phyloP scores from a whole-genome alignment of 2,113 vertebrate genomes.

The Limnothrissa miodon region DNA sequence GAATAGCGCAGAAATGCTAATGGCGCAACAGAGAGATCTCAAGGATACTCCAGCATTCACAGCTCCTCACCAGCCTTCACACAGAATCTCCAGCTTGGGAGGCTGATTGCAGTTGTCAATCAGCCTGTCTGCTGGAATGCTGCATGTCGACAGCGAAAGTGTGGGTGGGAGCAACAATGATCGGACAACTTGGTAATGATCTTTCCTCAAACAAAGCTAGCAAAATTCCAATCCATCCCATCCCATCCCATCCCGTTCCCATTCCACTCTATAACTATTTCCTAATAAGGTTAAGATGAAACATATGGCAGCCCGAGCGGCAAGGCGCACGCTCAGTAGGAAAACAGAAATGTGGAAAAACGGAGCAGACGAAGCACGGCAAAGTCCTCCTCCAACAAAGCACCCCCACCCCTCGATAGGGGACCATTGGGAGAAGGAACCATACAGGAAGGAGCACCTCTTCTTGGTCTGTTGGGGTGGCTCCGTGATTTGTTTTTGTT shows the following conservation, averaged over 20 bases:
- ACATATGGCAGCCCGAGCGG: conserved; percentile 38
- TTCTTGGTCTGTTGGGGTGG: conserved; percentile 5
- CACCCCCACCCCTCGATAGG: not conserved
- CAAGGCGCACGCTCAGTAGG: conserved; percentile 18
- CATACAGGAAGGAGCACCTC: not conserved
- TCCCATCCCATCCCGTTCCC: conserved; percentile 10
- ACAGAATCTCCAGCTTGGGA: not conserved
- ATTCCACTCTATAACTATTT: conserved; percentile 33
- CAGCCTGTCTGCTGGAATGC: conserved; percentile 6
- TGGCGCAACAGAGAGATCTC: not conserved
- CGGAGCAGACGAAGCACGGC: not conserved
- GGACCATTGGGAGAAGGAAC: conserved; percentile 18
- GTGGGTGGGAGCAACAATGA: not conserved
- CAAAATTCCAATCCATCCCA: not conserved
- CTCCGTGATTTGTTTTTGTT: conserved; percentile 45
- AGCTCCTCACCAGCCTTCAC: not conserved
- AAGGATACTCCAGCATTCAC: not conserved
- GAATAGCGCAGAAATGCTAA: not conserved
- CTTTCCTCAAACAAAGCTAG: conserved; percentile 30
- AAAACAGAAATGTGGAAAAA: conserved; percentile 18
- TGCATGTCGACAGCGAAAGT: not conserved
- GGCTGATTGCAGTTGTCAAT: conserved; percentile 2
- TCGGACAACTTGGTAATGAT: conserved; percentile 29
- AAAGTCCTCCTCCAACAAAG: conserved; percentile 11
- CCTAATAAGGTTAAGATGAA: conserved; percentile 54